Conservation (phyloP, 2,797 vertebrate genomes). For the Miichthys miiuy region DNA sequence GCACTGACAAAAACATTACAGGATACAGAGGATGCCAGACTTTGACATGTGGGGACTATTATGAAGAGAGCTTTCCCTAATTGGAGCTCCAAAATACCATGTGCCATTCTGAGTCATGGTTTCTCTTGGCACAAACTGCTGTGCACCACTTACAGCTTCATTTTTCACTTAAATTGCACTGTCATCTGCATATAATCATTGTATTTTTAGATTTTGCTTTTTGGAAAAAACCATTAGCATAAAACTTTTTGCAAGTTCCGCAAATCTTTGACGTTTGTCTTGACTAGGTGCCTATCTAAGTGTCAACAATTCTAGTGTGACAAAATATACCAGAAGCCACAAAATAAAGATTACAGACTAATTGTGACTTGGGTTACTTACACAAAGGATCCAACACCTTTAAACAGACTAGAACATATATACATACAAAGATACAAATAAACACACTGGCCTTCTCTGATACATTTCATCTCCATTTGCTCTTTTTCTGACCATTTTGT, state of each 20-base stretch:
- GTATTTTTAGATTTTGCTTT: not conserved
- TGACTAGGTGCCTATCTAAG: not conserved
- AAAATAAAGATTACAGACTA: not conserved
- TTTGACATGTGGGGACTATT: not conserved
- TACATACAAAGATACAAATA: not conserved
- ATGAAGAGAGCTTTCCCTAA: not conserved
- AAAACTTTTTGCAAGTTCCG: not conserved
- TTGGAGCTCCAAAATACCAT: not conserved
- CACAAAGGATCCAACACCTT: not conserved
- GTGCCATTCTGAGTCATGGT: not conserved
- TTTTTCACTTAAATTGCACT: not conserved
- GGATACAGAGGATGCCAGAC: conserved; percentile 17
- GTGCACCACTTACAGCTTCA: not conserved
- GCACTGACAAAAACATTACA: conserved; percentile 7
- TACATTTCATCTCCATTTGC: not conserved
- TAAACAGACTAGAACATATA: not conserved
- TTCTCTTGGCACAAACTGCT: conserved; percentile 5
- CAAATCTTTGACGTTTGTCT: conserved; percentile 1
- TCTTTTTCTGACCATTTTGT: not conserved
- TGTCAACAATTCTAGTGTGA: not conserved
- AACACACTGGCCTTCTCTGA: not conserved
- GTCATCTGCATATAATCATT: conserved; percentile 13
- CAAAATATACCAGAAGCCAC: not conserved
- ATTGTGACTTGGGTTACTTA: not conserved
- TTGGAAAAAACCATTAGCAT: not conserved